Conservation (phyloP, 2,113 vertebrate species). For the Oreochromis aureus region DNA sequence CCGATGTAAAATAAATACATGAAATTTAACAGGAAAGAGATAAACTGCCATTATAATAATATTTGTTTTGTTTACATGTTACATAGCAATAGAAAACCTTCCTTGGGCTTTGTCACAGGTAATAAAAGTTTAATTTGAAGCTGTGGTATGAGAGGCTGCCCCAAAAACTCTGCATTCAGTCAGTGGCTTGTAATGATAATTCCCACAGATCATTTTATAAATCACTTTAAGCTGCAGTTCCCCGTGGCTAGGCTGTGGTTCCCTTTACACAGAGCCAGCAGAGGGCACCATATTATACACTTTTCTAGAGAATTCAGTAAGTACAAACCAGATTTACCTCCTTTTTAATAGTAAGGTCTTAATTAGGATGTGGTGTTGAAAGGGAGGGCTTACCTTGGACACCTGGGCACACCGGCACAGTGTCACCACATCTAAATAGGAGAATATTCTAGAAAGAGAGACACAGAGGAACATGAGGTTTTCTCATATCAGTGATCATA, state of each 20-base stretch:
- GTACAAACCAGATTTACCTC: neutral
- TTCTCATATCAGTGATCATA: neutral
- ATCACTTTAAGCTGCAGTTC: slow-evolving; percentile 32
- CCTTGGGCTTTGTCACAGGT: neutral
- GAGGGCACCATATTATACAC: slow-evolving; percentile 18
- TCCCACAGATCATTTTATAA: slow-evolving; percentile 35
- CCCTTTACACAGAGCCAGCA: slow-evolving; percentile 25
- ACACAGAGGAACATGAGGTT: neutral
- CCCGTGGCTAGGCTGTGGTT: neutral
- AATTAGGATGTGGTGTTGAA: neutral
- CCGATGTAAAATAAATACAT: neutral
- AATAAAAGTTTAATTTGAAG: neutral
- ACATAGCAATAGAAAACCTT: neutral
- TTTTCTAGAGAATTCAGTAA: neutral
- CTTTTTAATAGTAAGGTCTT: neutral
- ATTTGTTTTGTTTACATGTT: neutral
- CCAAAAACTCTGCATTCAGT: neutral
- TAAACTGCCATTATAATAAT: neutral
- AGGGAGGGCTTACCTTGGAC: slow-evolving; percentile 81
- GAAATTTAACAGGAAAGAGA: neutral
- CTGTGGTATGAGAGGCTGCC: neutral
- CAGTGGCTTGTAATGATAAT: neutral
- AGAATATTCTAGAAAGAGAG: slow-evolving; percentile 87
- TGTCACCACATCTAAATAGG: slow-evolving; percentile 94
- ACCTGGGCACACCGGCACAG: slow-evolving; percentile 94